Conservation (phyloP, 1,140 invertebrate species). For the Geopemphigus sp. region DNA sequence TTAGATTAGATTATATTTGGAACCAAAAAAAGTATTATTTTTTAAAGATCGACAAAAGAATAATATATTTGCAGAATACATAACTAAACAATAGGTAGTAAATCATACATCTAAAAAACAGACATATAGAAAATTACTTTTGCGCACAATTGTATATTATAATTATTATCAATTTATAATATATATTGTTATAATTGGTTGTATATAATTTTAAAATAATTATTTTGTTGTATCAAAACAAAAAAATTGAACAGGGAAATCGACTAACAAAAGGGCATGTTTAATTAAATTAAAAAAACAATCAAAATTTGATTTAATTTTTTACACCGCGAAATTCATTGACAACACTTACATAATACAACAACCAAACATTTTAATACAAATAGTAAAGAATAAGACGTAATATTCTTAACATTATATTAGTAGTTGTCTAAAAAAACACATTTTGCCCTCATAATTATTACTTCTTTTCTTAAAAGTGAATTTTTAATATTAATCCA, state of each 20-base stretch:
- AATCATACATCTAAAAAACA: neutral
- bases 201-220: no score
- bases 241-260: no score
- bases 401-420: constrained; percentile 1
- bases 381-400: neutral
- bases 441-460: neutral
- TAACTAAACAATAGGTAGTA: neutral
- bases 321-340: neutral
- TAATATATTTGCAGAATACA: neutral
- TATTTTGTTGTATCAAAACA: no score
- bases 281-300: neutral
- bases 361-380: constrained; percentile 14
- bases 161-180: neutral
- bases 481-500: neutral
- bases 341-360: neutral
- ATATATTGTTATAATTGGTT: no score
- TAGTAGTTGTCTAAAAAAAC: constrained; percentile 14
- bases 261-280: neutral
- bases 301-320: neutral
- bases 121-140: neutral
- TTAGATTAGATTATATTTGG: no score
- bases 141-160: no score
- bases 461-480: no score
- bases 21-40: neutral
- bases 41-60: neutral